Conservation (phyloP, 92 coral and sea anemone species). For the Pocillopora meandrina region DNA sequence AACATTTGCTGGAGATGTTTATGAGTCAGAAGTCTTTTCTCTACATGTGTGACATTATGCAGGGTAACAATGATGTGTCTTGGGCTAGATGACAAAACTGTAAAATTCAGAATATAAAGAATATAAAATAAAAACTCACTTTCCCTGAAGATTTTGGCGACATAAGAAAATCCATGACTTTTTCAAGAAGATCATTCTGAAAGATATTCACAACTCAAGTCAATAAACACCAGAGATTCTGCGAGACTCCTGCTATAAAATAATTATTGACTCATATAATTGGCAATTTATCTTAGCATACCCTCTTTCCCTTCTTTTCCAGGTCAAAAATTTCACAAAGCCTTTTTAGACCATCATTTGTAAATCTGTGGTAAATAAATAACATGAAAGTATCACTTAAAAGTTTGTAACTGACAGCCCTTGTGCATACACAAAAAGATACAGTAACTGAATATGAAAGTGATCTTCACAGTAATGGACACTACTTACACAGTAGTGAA, state of each 20-base stretch:
- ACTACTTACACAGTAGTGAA: no score
- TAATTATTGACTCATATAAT: not conserved
- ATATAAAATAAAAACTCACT: conserved; percentile 42
- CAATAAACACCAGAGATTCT: not conserved
- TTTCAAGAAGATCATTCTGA: conserved; percentile 78
- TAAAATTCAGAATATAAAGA: no score
- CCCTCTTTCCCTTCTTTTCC: conserved; percentile 89
- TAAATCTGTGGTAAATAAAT: conserved; percentile 59
- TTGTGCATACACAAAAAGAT: no score
- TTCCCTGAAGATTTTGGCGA: conserved; percentile 88
- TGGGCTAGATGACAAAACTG: no score
- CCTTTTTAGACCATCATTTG: conserved; percentile 82
- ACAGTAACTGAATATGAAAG: no score
- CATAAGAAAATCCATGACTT: conserved; percentile 83
- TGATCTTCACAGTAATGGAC: no score
- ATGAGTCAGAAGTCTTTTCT: no score
- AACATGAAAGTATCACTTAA: not conserved
- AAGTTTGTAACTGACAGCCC: not conserved
- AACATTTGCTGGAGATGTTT: no score
- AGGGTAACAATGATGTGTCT: no score
- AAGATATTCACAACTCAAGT: not conserved
- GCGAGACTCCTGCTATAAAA: not conserved
- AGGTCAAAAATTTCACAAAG: conserved; percentile 91
- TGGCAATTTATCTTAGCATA: conserved; percentile 3
- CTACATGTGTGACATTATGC: no score